These are phyloP conservation scores for Neotoxoptera formosana DNA, from an alignment of 1,140 invertebrate genomes.

Conservation along the genomic window DNA sequence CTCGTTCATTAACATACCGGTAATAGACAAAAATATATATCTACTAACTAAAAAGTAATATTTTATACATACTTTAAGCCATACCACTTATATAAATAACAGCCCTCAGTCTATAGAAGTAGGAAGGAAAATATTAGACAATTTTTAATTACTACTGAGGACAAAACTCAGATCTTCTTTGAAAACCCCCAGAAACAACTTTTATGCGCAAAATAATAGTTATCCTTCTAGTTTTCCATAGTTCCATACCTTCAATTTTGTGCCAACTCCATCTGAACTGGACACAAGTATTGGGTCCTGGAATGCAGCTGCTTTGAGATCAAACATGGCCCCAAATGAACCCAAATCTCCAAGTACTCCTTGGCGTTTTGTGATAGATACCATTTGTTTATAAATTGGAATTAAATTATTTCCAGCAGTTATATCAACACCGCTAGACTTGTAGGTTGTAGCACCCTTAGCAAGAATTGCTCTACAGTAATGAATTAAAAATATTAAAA, in stretches of 20 bases:
- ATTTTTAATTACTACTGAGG: too few species aligned
- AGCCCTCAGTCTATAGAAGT: not conserved
- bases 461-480: conserved; percentile 62
- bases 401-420: conserved; percentile 88
- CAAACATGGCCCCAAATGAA: conserved; percentile 93
- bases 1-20: too few species aligned
- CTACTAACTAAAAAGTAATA: too few species aligned
- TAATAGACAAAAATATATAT: too few species aligned
- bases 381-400: conserved; percentile 80
- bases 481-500: not conserved
- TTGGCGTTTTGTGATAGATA: conserved; percentile 71
- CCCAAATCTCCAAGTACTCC: conserved; percentile 86
- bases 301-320: conserved; percentile 72
- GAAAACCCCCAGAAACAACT: not conserved
- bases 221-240: conserved; percentile 62
- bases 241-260: conserved; percentile 83
- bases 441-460: conserved; percentile 80
- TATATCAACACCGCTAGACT: conserved; percentile 92
- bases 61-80: too few species aligned
- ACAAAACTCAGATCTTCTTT: too few species aligned
- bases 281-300: conserved; percentile 89
- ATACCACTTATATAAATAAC: too few species aligned
- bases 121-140: too few species aligned
- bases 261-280: conserved; percentile 96
- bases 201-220: not conserved